Conservation (phyloP, 2,113 vertebrate species). For the Mixornis gularis region DNA sequence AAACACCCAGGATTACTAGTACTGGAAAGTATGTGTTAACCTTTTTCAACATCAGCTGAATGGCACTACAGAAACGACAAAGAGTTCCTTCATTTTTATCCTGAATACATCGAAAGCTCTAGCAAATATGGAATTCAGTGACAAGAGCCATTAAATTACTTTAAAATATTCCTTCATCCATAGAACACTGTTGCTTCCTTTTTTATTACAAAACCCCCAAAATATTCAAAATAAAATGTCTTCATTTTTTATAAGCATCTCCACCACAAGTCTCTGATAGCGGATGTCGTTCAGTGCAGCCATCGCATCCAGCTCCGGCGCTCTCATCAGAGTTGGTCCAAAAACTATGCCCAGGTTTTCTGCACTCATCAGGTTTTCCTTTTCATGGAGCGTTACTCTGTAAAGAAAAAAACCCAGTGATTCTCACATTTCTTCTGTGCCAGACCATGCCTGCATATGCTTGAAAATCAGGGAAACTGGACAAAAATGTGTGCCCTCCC, state of each 20-base stretch:
- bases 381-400: conserved; percentile 93
- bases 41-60: conserved; percentile 72
- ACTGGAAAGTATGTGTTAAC: conserved; percentile 72
- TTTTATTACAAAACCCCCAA: conserved; percentile 68
- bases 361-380: conserved; percentile 95
- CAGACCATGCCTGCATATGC: not conserved
- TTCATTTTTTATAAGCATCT: conserved; percentile 96
- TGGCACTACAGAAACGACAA: conserved; percentile 69
- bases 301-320: conserved; percentile 89
- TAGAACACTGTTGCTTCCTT: conserved; percentile 60
- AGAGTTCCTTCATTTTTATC: conserved; percentile 80
- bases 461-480: not conserved
- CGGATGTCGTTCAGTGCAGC: conserved; percentile 94
- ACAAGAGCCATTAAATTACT: conserved; percentile 74
- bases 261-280: conserved; percentile 98
- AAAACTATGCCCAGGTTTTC: conserved; percentile 97
- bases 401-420: not conserved
- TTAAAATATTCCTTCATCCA: conserved; percentile 76
- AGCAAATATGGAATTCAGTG: conserved; percentile 65
- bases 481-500: not conserved
- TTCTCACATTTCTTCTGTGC: not conserved
- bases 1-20: conserved; percentile 76
- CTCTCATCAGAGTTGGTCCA: conserved; percentile 94
- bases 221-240: conserved; percentile 88
- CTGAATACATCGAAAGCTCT: conserved; percentile 76